Evolutionary conservation across 2,113 vertebrate species (phyloP).

Genomic region (Amphilophus citrinellus): DNA sequence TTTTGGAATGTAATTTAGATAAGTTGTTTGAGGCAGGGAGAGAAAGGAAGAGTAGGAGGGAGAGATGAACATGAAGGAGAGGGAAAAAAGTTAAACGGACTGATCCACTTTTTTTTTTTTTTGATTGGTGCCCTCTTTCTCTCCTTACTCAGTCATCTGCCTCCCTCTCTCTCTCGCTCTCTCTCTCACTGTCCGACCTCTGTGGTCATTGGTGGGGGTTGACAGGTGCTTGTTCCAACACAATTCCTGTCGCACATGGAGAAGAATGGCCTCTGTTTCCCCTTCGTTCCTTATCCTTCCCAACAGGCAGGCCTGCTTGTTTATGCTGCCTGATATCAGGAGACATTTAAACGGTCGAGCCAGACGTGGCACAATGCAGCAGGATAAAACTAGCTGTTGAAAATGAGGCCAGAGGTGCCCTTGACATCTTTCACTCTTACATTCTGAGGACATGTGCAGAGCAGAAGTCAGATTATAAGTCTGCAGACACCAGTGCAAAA

Average conservation of each 20-base stretch:
- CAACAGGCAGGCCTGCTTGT: constrained; percentile 62
- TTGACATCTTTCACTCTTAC: constrained; percentile 52
- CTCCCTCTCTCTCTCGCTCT: background rate
- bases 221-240: constrained; percentile 79
- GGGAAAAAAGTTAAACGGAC: constrained; percentile 14
- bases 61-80: constrained; percentile 5
- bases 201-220: constrained; percentile 67
- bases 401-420: constrained; percentile 62
- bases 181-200: constrained; percentile 48
- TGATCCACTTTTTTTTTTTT: constrained; percentile 21
- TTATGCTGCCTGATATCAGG: constrained; percentile 73
- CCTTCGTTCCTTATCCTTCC: constrained; percentile 71
- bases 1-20: constrained; percentile 51
- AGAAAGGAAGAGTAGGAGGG: background rate
- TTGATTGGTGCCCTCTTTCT: constrained; percentile 23
- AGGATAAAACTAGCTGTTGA: constrained; percentile 53
- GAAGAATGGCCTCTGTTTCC: constrained; percentile 75
- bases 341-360: constrained; percentile 73
- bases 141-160: constrained; percentile 27
- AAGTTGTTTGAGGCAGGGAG: constrained; percentile 48
- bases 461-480: constrained; percentile 45
- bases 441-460: constrained; percentile 35
- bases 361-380: constrained; percentile 64
- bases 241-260: constrained; percentile 70
- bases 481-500: constrained; percentile 24